Evolutionary conservation across 2,888 invertebrate species (phyloP).

Genomic region (Eristalinus aeneus): DNA sequence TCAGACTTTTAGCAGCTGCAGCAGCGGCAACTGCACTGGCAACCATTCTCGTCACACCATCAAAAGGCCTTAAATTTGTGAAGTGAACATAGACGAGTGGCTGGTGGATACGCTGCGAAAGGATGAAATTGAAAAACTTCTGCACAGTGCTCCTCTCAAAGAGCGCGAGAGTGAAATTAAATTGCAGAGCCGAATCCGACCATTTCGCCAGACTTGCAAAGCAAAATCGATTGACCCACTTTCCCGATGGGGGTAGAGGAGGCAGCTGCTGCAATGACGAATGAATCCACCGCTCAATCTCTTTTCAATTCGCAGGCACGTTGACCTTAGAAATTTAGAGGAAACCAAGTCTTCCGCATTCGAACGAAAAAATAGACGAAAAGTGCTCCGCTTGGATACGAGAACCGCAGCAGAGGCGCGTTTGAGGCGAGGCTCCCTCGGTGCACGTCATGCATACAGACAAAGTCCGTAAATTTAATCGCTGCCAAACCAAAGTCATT

Average conservation of each 20-base stretch:
- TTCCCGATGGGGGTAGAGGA: too few relatives aligned
- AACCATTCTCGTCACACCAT: not conserved
- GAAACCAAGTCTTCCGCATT: not conserved
- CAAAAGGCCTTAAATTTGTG: conserved; percentile 40
- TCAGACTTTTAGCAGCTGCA: not conserved
- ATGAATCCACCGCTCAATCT: conserved; percentile 35
- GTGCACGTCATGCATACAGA: conserved; percentile 25
- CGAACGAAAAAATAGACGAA: not conserved
- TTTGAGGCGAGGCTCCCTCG: not conserved
- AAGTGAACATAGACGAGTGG: not conserved
- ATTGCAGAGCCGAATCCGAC: conserved; percentile 27
- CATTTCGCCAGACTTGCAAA: conserved; percentile 42
- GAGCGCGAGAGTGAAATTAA: conserved; percentile 31
- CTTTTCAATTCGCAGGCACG: conserved; percentile 30
- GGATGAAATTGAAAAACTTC: conserved; percentile 12
- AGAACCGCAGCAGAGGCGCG: conserved; percentile 5
- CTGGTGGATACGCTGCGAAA: conserved; percentile 1
- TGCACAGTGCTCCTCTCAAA: conserved; percentile 22
- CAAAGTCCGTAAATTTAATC: conserved; percentile 65
- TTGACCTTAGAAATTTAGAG: conserved; percentile 41
- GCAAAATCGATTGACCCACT: conserved; percentile 67
- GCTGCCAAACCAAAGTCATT: conserved; percentile 68
- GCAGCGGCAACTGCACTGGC: not conserved
- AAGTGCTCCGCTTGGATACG: conserved; percentile 7
- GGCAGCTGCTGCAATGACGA: conserved; percentile 47